Base-by-base conservation (phyloP, 2,797 vertebrate species). In the Glyptemys insculpta region DNA sequence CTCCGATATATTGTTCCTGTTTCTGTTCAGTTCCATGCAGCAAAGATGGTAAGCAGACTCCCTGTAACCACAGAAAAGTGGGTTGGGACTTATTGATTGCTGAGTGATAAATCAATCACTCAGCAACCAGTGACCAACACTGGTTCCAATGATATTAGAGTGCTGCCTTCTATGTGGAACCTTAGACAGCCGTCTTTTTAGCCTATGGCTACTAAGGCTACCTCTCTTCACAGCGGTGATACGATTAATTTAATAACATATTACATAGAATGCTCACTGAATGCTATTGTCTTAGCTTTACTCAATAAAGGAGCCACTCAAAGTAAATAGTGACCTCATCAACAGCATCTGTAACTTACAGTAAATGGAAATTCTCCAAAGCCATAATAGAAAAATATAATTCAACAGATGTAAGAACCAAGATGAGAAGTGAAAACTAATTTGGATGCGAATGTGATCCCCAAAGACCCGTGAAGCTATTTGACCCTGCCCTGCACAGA, bases 311-410 rank as follows among this genome's bases (percentile, higher is more conserved):
- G 87, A 97, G 84, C 92, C 95, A 94, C 97, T 97, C 95, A 97
- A 97, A 97, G 94, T 95, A 97, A 98, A 97, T 92, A 97, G 91
- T 97, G 97, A 98, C 87, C 82, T 98, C 97, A 98, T 92, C 96
- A 97, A 97, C 97, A 96, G 88, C 8, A 37, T 84, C 96, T 97
- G 96, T 97, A 96, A 96, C 93, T 92, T 97, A 97, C 94, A 92
- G 95, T 96, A 96, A 96, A 94, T 96, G 95, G 97, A 97, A 97
- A 93, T 94, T 85, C 97, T 97, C 96, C 95, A 97, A 97, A 97
- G 91, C 88, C 92, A 85, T 96, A 97, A 97, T 91, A 97, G 96
- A 97, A 97, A 97, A 59, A 93, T 93, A 79, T 94, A 97, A 96
- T 96, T 96, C 94, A 92, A 92, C 95, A 97, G 95, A 97, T 84